Base-by-base conservation (phyloP, 35 echinoderm and acorn worm genomes). In the Heliocidaris tuberculata region DNA sequence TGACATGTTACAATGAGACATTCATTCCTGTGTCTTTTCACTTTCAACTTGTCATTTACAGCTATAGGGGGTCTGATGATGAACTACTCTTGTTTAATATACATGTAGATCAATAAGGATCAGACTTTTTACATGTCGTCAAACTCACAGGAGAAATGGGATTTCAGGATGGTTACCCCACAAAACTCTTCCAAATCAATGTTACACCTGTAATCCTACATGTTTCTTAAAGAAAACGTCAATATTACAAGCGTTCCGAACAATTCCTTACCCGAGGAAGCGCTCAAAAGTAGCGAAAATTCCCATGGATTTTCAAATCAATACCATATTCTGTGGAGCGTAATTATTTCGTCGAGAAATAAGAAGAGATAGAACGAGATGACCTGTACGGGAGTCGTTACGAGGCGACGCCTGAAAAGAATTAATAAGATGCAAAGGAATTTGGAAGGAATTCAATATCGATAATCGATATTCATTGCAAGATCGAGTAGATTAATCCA, bases 401-500 rank as follows among this genome's bases (percentile, higher is more conserved):
- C 87, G 29, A 32, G 87, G 87, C 5, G 87, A 89, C 47, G 87
- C 12, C 31, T 89, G 17, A 89, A 89, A 19, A 59, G 50, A 93
- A 30, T 93, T 31, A 52, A 93, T n/a, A 93, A 59, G 50, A 59
- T 13, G 91, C 48, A 13, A 59, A 93, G 50, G 48, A 59, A 93
- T 93, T 59, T 48, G 16, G 5, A 24, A n/a, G 29, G 50, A 52
- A 52, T 52, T 3, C 13, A 16, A 29, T 93, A 93, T 93, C 91
- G 91, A 93, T 93, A 59, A 59, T 93, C 91, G n/a, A 93, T 93
- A 93, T 49, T 93, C 49, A 52, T 93, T 93, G 91, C 91, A n/a
- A 49, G 50, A 93, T 93, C 24, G 50, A 93, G 50, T 27, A 30
- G 91, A 59, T 93, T 93, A 93, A 93, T 93, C 50, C 91, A 29